Evolutionary conservation across 2,113 vertebrate species (phyloP), one percentile per base, ranked within the genome.

Genomic region (Percina caprodes): DNA sequence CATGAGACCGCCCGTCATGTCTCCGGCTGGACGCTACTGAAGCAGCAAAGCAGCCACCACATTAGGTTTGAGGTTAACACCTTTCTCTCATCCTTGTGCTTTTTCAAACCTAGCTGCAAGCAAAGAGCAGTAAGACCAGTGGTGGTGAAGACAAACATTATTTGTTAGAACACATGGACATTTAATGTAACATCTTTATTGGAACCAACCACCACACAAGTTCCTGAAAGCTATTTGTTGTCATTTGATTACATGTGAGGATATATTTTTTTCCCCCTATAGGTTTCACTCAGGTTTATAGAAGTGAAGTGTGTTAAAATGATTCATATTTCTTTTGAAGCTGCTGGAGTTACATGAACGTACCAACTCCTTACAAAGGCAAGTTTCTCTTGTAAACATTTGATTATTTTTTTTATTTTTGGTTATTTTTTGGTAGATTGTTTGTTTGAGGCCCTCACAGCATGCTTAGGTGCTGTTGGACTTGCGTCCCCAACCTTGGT

Each of bases 11-110:
- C 98, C 98, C 55, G 98, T 98, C 91, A 99, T 99, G 98, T 99
- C 98, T 80, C 98, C 98, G 73, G 98, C 98, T 82, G 97, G 97
- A 94, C 98, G 98, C 94, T 99, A 99, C 96, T 99, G 98, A 99
- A 94, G 94, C 94, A 93, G 91, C 91, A 89, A 91, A 92, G 95
- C 94, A 94, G 92, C 94, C 86, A 87, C 93, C 93, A 95, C 88
- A 97, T 96, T 98, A 98, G 96, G 97, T 98, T 98, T 99, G 98
- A 96, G 97, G 97, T 98, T 98, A 96, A 97, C 97, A 96, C 96
- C 96, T 97, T 99, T 98, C 93, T 95, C 91, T 94, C 93, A 93
- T 88, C 92, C 89, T 92, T 92, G 89, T 94, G 89, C 91, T 93
- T 92, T 94, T 94, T 91, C 80, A 90, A 88, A 89, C 82, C 88